These are phyloP conservation scores for Dasysyrphus tricinctus DNA, from an alignment of 2,888 invertebrate genomes.

Conservation along the genomic window DNA sequence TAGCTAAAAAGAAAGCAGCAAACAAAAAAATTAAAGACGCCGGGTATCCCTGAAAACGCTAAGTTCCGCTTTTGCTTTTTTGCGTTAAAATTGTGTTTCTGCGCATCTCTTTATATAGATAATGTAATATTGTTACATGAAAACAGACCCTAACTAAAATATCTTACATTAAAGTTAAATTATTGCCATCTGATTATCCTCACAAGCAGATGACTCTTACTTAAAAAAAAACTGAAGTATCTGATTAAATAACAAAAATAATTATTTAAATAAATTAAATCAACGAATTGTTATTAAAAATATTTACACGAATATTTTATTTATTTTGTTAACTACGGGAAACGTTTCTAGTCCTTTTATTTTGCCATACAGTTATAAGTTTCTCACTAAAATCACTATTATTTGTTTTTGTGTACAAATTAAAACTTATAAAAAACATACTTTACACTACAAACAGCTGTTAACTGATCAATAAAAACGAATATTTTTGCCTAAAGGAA, in stretches of 20 bases:
- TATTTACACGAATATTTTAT: constrained; percentile 51
- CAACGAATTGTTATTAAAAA: constrained; percentile 69
- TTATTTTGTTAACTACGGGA: constrained; percentile 60
- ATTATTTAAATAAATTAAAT: constrained; percentile 50
- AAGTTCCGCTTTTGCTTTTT: constrained; percentile 72
- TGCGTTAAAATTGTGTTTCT: constrained; percentile 72
- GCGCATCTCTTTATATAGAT: constrained; percentile 53
- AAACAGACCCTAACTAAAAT: constrained; percentile 34
- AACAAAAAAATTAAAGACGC: constrained; percentile 57
- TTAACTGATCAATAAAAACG: constrained; percentile 36
- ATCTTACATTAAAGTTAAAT: constrained; percentile 25
- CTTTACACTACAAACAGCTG: constrained; percentile 33
- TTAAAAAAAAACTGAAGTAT: constrained; percentile 49
- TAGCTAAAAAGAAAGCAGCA: constrained; percentile 69
- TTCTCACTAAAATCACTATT: constrained; percentile 44
- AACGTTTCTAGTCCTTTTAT: constrained; percentile 73
- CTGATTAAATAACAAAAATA: constrained; percentile 54
- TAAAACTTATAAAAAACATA: constrained; percentile 35
- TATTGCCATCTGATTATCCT: constrained; percentile 52
- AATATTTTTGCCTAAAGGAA: constrained; percentile 42
- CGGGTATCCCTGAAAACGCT: constrained; percentile 57
- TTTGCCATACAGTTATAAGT: constrained; percentile 72
- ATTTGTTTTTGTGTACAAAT: constrained; percentile 36
- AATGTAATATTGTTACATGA: constrained; percentile 44
- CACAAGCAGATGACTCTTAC: constrained; percentile 20